A percentile compares a stretch with the other conserved stretches of the same genome.
These are phyloP conservation scores for Acipenser transmontanus DNA, from an alignment of 2,797 vertebrate genomes.

Conservation along the genomic window DNA sequence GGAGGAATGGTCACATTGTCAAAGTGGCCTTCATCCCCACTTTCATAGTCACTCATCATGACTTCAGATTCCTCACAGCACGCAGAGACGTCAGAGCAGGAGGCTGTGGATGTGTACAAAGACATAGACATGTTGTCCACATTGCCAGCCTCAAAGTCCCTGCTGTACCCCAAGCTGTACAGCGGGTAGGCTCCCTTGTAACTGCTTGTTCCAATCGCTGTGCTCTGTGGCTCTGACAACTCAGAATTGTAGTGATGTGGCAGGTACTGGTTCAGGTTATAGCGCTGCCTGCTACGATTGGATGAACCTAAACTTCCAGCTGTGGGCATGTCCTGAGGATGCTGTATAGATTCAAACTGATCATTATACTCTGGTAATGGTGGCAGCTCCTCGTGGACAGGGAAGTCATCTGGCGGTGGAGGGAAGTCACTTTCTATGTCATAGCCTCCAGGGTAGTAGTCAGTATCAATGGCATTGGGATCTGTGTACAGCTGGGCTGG, in stretches of 20 bases:
- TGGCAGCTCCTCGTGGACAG: constrained; percentile 78
- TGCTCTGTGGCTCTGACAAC: constrained; percentile 69
- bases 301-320: constrained; percentile 62
- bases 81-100: constrained; percentile 94
- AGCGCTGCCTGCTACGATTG: constrained; percentile 71
- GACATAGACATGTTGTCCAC: constrained; percentile 86
- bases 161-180: constrained; percentile 58
- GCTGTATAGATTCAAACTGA: constrained; percentile 79
- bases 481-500: constrained; percentile 81
- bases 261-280: constrained; percentile 86
- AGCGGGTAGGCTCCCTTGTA: constrained; percentile 66
- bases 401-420: constrained; percentile 89
- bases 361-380: constrained; percentile 77
- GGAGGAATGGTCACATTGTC: constrained; percentile 73
- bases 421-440: constrained; percentile 97
- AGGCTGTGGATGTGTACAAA: constrained; percentile 84
- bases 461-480: constrained; percentile 84
- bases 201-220: constrained; percentile 44
- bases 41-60: constrained; percentile 96
- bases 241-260: constrained; percentile 73
- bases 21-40: constrained; percentile 79
- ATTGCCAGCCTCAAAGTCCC: constrained; percentile 74
- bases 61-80: constrained; percentile 94
- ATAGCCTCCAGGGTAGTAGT: constrained; percentile 95
- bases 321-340: constrained; percentile 56